Percentiles rank a stretch among this genome's conserved stretches.
Conservation (phyloP, 2,113 vertebrate species). For the Himantopus leucocephalus region DNA sequence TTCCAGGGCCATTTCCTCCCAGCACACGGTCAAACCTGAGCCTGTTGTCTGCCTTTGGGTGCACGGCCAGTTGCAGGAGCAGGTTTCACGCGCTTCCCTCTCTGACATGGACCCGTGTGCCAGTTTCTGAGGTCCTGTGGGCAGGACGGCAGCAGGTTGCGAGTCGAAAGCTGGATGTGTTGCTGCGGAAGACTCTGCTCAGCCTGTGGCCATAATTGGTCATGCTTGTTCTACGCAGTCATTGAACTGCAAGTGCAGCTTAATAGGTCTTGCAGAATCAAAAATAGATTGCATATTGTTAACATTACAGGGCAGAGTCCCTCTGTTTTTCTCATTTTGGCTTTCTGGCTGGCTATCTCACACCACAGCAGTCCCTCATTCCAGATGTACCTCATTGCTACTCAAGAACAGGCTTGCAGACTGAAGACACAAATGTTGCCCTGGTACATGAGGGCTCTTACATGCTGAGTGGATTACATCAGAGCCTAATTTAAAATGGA, state of each 20-base stretch:
- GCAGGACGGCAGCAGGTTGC: background rate
- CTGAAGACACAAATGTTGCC: background rate
- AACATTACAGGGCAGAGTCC: fast-evolving
- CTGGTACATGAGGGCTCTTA: background rate
- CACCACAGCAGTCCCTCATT: fast-evolving
- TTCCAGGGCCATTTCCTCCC: background rate
- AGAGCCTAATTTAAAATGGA: background rate
- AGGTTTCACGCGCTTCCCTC: fast-evolving
- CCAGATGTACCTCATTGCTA: fast-evolving
- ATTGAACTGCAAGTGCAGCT: background rate
- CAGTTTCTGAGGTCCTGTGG: fast-evolving
- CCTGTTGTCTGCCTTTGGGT: fast-evolving
- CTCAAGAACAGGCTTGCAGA: background rate
- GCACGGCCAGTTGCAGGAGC: fast-evolving
- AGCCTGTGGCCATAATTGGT: background rate
- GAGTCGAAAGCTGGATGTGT: fast-evolving
- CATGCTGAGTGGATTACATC: background rate
- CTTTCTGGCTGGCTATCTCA: background rate
- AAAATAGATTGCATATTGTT: fast-evolving
- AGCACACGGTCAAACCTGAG: fast-evolving
- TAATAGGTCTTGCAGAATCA: background rate
- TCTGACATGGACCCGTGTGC: fast-evolving
- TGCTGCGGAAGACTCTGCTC: fast-evolving
- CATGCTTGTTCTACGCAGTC: background rate
- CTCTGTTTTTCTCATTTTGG: background rate